Evolutionary conservation across 2,113 vertebrate genomes (phyloP).

Genomic region (Scomber colias): DNA sequence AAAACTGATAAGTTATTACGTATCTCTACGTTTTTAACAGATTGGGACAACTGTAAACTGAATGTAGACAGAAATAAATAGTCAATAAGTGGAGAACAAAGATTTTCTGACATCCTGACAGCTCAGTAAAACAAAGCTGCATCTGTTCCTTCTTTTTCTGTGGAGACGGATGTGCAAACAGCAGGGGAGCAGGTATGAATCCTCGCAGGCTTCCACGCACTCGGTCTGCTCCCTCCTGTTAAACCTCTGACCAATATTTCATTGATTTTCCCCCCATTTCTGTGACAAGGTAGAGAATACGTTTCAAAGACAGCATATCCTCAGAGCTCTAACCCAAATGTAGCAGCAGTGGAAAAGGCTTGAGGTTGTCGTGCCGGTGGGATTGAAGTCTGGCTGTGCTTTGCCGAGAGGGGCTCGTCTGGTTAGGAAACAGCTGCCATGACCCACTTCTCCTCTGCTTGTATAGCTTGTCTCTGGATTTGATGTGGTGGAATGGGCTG

Average conservation of each 20-base stretch:
- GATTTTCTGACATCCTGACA: slow-evolving; percentile 30
- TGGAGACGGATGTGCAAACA: slow-evolving; percentile 58
- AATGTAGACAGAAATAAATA: background rate
- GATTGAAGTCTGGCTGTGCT: slow-evolving; percentile 47
- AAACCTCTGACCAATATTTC: slow-evolving; percentile 54
- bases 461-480: slow-evolving; percentile 38
- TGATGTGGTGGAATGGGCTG: slow-evolving; percentile 24
- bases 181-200: slow-evolving; percentile 61
- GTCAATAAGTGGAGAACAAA: slow-evolving; percentile 9
- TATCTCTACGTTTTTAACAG: background rate
- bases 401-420: slow-evolving; percentile 25
- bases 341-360: slow-evolving; percentile 58
- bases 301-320: slow-evolving; percentile 70
- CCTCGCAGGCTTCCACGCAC: slow-evolving; percentile 33
- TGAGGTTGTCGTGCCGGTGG: slow-evolving; percentile 46
- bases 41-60: background rate
- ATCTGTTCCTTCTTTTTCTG: slow-evolving; percentile 55
- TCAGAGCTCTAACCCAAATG: slow-evolving; percentile 56
- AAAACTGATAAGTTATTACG: background rate
- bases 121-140: slow-evolving; percentile 63
- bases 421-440: slow-evolving; percentile 47
- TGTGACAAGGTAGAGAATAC: slow-evolving; percentile 58
- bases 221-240: slow-evolving; percentile 40
- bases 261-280: slow-evolving; percentile 54
- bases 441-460: slow-evolving; percentile 74